phyloP scores from a whole-genome alignment of 2,888 invertebrate genomes.

The Sericinus montela region DNA sequence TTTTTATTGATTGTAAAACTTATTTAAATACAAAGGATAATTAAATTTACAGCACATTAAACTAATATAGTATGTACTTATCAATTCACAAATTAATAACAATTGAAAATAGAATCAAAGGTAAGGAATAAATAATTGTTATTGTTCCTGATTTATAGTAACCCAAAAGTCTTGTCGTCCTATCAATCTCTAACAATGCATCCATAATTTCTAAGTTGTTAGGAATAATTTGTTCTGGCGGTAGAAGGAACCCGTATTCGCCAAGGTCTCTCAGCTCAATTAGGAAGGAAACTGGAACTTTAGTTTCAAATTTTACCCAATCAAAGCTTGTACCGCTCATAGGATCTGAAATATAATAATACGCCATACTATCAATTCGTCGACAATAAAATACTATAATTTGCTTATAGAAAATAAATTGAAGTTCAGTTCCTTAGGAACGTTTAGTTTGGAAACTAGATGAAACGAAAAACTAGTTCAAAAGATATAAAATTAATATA shows the following conservation, averaged over 20 bases:
- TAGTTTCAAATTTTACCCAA: slow-evolving; percentile 75
- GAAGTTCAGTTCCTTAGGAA: no score
- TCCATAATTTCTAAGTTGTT: slow-evolving; percentile 81
- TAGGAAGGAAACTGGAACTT: slow-evolving; percentile 76
- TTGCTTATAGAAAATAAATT: no score
- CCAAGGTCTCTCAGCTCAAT: slow-evolving; percentile 81
- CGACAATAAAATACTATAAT: no score
- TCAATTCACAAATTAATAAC: slow-evolving; percentile 4
- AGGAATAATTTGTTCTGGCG: slow-evolving; percentile 69
- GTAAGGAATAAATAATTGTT: slow-evolving; percentile 28
- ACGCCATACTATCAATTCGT: no score
- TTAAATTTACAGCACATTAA: no score
- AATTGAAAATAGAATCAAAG: slow-evolving; percentile 24
- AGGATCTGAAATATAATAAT: slow-evolving; percentile 52
- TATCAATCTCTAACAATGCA: slow-evolving; percentile 66
- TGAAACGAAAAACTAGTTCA: no score
- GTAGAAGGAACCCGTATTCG: slow-evolving; percentile 77
- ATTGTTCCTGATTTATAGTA: slow-evolving; percentile 42
- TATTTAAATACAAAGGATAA: no score
- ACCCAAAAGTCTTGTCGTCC: slow-evolving; percentile 45
- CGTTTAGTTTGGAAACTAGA: no score
- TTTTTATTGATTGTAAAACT: no score
- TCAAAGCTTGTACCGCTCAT: slow-evolving; percentile 78
- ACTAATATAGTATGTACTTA: neutral
- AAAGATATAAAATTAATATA: no score